A percentile compares a stretch with the other conserved stretches of the same genome.
phyloP scores from a whole-genome alignment of 2,797 vertebrate genomes.

The Thamnophis elegans region DNA sequence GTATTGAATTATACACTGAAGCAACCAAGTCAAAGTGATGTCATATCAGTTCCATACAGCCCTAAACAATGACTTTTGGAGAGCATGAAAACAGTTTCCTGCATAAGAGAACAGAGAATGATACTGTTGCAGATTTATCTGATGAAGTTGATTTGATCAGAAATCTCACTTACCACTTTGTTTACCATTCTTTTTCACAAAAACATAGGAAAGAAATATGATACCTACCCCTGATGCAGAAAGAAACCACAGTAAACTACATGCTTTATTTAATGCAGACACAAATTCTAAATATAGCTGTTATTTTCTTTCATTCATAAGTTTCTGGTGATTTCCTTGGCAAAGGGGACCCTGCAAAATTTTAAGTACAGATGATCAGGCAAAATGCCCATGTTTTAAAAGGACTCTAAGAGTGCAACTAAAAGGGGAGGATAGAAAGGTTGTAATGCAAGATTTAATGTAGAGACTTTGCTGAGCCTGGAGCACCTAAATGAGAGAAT shows the following conservation, averaged over 20 bases:
- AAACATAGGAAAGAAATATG: constrained; percentile 18
- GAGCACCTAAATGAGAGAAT: background rate
- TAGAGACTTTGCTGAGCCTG: background rate
- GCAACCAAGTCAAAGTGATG: constrained; percentile 8
- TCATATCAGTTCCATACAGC: constrained; percentile 21
- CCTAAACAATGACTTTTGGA: constrained; percentile 22
- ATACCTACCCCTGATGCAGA: background rate
- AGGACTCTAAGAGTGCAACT: background rate
- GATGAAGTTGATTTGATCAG: background rate
- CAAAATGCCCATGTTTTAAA: background rate
- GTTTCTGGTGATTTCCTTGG: background rate
- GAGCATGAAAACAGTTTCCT: background rate
- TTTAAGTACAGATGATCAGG: background rate
- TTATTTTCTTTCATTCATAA: background rate
- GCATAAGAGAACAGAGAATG: background rate
- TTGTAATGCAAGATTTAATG: background rate
- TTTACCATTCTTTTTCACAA: background rate
- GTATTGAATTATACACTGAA: constrained; percentile 17
- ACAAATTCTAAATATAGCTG: background rate
- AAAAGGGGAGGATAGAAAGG: background rate
- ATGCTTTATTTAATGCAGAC: background rate
- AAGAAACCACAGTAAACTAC: background rate
- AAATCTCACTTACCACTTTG: background rate
- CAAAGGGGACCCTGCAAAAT: background rate
- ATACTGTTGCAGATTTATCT: constrained; percentile 14